These are phyloP conservation scores for Thumatha senex DNA, from an alignment of 2,888 invertebrate species.

Conservation along the genomic window DNA sequence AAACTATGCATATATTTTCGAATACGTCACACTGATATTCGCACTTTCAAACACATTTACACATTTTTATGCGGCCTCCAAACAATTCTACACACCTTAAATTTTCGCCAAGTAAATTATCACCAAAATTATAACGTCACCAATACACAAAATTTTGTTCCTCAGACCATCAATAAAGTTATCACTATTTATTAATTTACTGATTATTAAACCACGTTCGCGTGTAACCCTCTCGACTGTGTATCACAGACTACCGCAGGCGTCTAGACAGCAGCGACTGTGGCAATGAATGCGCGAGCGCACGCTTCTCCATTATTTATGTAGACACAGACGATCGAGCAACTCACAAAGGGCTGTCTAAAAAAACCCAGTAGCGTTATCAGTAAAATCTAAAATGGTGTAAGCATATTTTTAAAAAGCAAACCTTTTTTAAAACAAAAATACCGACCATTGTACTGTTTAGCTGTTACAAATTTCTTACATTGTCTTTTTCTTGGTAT, in stretches of 20 bases:
- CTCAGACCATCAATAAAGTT: conserved; percentile 22
- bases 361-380: conserved; percentile 1
- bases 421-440: too few species aligned
- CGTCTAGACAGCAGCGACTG: conserved; percentile 32
- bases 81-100: conserved; percentile 30
- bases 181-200: conserved; percentile 23
- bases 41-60: conserved; percentile 3
- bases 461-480: too few species aligned
- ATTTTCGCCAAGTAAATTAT: conserved; percentile 10
- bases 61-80: neutral
- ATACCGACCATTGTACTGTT: too few species aligned
- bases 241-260: conserved; percentile 43
- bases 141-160: conserved; percentile 11
- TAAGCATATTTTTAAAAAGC: too few species aligned
- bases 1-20: neutral
- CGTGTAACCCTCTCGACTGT: conserved; percentile 37
- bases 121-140: conserved; percentile 23
- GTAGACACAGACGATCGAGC: conserved; percentile 19
- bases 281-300: conserved; percentile 54
- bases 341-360: conserved; percentile 20
- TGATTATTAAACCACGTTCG: conserved; percentile 8
- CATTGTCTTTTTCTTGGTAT: too few species aligned
- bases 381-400: too few species aligned
- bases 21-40: neutral
- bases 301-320: conserved; percentile 45